Base-by-base conservation (phyloP, 2,113 vertebrate species). In the Apeltes quadracus region DNA sequence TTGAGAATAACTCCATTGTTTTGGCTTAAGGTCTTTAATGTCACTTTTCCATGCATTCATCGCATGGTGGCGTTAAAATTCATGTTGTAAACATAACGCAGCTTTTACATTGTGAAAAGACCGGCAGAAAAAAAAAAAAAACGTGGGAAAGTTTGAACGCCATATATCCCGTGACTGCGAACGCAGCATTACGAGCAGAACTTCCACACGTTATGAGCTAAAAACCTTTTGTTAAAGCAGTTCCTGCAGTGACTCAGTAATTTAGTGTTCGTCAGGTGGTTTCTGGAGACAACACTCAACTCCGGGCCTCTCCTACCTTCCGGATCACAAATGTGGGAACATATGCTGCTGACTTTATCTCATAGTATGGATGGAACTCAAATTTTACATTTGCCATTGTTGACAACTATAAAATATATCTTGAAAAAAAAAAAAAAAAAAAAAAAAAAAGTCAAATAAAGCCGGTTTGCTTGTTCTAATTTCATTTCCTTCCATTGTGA, bases 401-500 rank as follows among this genome's bases (percentile, higher is more conserved):
- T 16, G 48, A 50, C n/a, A 50, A 46, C 18, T 18, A 2, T 20
- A 4, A 53, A 50, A 23, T 16, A 2, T 11, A 54, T 22, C 13
- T 56, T 32, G 4, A 4, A 29, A 61, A 36, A 14, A 14, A 54
- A n/a, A n/a, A n/a, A n/a, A n/a, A n/a, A n/a, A n/a, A n/a, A n/a
- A n/a, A n/a, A n/a, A 4, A 29, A 61, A 36, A 14, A 14, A 55
- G 11, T 25, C 25, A 5, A 36, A 10, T 25, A 3, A 5, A 22
- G 14, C 15, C 23, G 1, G 12, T 12, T 25, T 34, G 27, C 27
- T 27, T 18, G 6, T 46, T 7, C 22, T 22, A 9, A 61, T 34
- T 82, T 78, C 74, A 74, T 68, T 83, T 65, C 7, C 4, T 34
- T 34, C 51, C 54, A 55, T 54, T 58, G 22, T 55, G 57, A 59